Conservation (phyloP, 2,888 invertebrate species). For the Drosophila meridiana region DNA sequence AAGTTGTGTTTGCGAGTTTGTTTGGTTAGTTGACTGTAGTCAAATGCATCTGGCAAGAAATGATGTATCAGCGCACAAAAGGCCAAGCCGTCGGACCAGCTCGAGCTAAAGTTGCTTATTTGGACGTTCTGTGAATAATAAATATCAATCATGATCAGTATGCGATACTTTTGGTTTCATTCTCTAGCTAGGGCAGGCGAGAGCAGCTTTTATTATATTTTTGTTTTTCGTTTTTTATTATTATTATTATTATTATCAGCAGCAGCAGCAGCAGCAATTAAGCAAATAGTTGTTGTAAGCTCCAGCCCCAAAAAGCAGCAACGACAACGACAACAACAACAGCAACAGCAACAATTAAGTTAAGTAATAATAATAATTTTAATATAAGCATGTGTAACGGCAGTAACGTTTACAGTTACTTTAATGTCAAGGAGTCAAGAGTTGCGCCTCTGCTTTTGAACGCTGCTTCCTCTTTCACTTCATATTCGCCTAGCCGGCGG, state of each 20-base stretch:
- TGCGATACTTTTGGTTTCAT: neutral
- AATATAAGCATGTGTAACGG: conserved; percentile 26
- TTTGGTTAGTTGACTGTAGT: conserved; percentile 94
- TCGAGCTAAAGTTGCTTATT: conserved; percentile 99
- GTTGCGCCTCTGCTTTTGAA: conserved; percentile 22
- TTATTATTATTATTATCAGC: conserved; percentile 12
- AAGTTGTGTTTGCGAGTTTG: conserved; percentile 97
- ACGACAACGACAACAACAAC: conserved; percentile 33
- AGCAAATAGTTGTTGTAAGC: conserved; percentile 35
- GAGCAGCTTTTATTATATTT: conserved; percentile 6
- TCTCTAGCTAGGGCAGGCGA: conserved; percentile 1
- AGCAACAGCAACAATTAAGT: conserved; percentile 6
- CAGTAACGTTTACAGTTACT: conserved; percentile 35
- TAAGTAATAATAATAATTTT: conserved; percentile 5
- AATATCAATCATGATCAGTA: conserved; percentile 25
- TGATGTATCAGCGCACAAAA: conserved; percentile 99
- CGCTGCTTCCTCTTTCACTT: conserved; percentile 8
- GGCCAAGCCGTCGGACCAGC: conserved; percentile 99
- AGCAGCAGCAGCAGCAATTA: conserved; percentile 36
- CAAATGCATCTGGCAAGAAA: conserved; percentile 98
- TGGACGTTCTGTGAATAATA: conserved; percentile 92
- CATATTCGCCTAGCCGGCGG: conserved; percentile 2
- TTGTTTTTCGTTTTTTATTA: neutral
- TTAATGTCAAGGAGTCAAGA: conserved; percentile 28
- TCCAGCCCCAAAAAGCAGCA: conserved; percentile 64